Evolutionary conservation across 2,888 invertebrate species (phyloP), one percentile per base, ranked within the genome.

Genomic region (Trissoscelio sp.): DNA sequence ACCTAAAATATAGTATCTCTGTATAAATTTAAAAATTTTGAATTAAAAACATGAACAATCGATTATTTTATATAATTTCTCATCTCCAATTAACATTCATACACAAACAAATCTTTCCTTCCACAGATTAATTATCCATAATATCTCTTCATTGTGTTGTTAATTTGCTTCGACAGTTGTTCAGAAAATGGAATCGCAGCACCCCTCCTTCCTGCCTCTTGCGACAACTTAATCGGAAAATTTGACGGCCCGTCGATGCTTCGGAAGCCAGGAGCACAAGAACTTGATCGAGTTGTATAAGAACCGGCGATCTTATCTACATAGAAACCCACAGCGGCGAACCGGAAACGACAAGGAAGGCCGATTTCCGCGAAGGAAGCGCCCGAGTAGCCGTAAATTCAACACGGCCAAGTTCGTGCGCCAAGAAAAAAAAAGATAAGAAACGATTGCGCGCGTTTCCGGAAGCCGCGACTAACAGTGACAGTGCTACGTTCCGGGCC

Each of bases 101-200:
- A n/a, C n/a, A n/a, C n/a, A n/a, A n/a, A n/a, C n/a, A n/a, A n/a
- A n/a, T n/a, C n/a, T n/a, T n/a, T n/a, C n/a, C n/a, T n/a, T n/a
- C n/a, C 24, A 24, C 24, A 24, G 3, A 24, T 24, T 24, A 24
- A 24, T 24, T 53, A 20, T 34, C 12, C 6, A 48, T 69, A 46
- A 42, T 31, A 31, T 51, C 31, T 81, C 60, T 42, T 78, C 37
- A 78, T 69, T 77, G 62, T 69, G 37, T 75, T 75, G 69, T 66
- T 78, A 16, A 73, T 78, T 81, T 81, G 37, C 60, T 73, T 62
- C 81, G 67, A 81, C 77, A 81, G 77, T 81, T 77, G 42, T 67
- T 60, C 67, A 14, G 44, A 77, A 77, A 72, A 44, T 77, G 77
- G 81, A 73, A 62, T 67, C 37, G 67, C 77, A 78, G 31, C 48